Conservation (phyloP, 2,113 vertebrate genomes). For the Phrynosoma blainvillii region DNA sequence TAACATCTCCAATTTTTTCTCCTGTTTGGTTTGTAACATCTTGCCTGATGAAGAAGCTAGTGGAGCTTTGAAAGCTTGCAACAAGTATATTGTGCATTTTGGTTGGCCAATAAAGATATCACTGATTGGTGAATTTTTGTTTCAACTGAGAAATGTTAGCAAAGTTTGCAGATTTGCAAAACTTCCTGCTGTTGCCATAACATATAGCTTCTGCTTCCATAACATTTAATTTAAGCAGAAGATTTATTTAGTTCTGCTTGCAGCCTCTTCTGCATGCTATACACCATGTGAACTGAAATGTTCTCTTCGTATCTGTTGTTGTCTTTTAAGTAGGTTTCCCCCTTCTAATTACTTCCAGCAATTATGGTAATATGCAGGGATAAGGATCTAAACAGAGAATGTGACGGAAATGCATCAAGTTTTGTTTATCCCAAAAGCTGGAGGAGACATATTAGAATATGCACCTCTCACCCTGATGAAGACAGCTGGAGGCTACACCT, state of each 20-base stretch:
- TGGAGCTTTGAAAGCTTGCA: too few species aligned
- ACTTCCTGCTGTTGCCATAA: neutral
- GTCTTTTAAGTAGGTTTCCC: constrained; percentile 16
- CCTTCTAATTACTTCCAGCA: constrained; percentile 58
- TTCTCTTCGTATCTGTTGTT: constrained; percentile 17
- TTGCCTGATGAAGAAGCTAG: too few species aligned
- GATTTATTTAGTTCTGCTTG: neutral
- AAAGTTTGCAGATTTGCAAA: neutral
- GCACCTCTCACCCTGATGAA: constrained; percentile 13
- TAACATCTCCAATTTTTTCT: too few species aligned
- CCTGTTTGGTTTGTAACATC: too few species aligned
- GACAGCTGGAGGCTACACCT: neutral
- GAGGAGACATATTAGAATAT: constrained; percentile 23
- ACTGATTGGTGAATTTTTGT: too few species aligned
- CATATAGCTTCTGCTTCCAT: neutral
- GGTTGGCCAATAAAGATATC: too few species aligned
- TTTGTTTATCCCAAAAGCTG: constrained; percentile 24
- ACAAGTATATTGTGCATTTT: too few species aligned
- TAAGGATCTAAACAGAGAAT: constrained; percentile 41
- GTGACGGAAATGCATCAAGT: constrained; percentile 31
- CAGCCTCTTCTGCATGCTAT: neutral
- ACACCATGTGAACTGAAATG: neutral
- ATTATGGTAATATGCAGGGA: constrained; percentile 46
- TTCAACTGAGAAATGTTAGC: neutral
- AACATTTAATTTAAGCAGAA: neutral